Base-by-base conservation (phyloP, 1,140 invertebrate genomes). In the Mylabris phalerata region DNA sequence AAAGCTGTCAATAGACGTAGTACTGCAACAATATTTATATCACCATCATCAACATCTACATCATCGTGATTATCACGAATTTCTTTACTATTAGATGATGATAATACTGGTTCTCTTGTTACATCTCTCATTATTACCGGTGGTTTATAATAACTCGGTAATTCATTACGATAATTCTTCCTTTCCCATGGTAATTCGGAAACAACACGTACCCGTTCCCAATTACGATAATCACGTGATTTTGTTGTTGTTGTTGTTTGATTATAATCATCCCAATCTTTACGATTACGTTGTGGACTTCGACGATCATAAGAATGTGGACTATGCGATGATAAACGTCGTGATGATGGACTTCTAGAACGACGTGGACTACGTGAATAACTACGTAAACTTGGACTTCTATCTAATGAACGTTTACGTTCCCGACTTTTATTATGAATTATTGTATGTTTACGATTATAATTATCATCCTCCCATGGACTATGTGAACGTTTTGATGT, bases 1-100 rank as follows among this genome's bases (percentile, higher is more conserved):
- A 93, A 73, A 1, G 89, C 89, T 3, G 88, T 88, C 0, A 93
- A 74, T 48, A 89, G 73, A 50, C 89, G 75, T 40, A 92, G 69
- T 11, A 90, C 83, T 41, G 81, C 81, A 4, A 92, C 84, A 6
- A 90, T 74, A 39, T 84, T 82, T 39, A 80, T 75, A 32, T 79
- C 61, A 0, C 63, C 73, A 9, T 73, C 75, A 44, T 76, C 73
- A 3, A 72, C 66, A 7, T 67, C 73, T 4, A 72, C 67, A 3
- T 64, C 64, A 32, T 59, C 56, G 7, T 32, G 19, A 58, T 47
- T 24, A 48, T 59, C 41, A 62, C 32, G 32, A 32, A 5, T 32
- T 32, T 32, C 32, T 5, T 66, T 41, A 59, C 52, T 55, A 68
- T 64, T 41, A 19, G 19, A 19, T 19, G 60, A 62, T 47, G 51